Percentiles rank a stretch among this genome's conserved stretches.
Conservation (phyloP, 1,140 invertebrate species). For the Aphidius gifuensis region DNA sequence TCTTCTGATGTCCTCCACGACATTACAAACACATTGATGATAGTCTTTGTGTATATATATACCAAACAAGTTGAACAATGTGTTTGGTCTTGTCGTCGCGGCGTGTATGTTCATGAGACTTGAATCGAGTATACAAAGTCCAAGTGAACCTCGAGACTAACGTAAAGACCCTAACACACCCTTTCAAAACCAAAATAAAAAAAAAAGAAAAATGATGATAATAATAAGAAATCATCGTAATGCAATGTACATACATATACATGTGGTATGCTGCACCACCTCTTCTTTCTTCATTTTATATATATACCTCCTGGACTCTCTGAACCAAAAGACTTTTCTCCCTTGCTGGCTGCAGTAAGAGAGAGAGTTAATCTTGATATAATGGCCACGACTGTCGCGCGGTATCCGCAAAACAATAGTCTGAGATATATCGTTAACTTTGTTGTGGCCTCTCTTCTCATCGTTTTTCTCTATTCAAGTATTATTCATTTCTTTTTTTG, state of each 20-base stretch:
- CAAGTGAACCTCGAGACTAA: too few relatives aligned
- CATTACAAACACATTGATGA: conserved; percentile 41
- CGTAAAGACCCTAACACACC: too few relatives aligned
- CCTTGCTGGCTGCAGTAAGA: conserved; percentile 25
- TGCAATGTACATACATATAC: not conserved
- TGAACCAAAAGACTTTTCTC: conserved; percentile 15
- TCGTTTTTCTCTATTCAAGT: conserved; percentile 8
- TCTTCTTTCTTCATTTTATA: conserved; percentile 16
- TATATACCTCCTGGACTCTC: conserved; percentile 18
- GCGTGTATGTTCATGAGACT: too few relatives aligned
- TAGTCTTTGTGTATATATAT: not conserved
- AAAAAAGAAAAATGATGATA: too few relatives aligned
- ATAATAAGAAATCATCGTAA: too few relatives aligned
- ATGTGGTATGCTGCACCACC: conserved; percentile 2
- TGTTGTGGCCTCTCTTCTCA: conserved; percentile 28
- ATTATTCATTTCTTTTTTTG: not conserved
- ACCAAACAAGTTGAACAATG: too few relatives aligned
- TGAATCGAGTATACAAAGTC: too few relatives aligned
- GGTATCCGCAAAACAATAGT: conserved; percentile 51
- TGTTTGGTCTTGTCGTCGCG: too few relatives aligned
- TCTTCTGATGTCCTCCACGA: conserved; percentile 29
- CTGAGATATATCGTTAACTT: conserved; percentile 53
- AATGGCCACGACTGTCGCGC: conserved; percentile 54
- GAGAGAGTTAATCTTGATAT: conserved; percentile 56
- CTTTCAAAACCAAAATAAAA: too few relatives aligned